A percentile compares a stretch with the other conserved stretches of the same genome.
phyloP scores from a whole-genome alignment of 2,797 vertebrate genomes.

The Argentina silus region DNA sequence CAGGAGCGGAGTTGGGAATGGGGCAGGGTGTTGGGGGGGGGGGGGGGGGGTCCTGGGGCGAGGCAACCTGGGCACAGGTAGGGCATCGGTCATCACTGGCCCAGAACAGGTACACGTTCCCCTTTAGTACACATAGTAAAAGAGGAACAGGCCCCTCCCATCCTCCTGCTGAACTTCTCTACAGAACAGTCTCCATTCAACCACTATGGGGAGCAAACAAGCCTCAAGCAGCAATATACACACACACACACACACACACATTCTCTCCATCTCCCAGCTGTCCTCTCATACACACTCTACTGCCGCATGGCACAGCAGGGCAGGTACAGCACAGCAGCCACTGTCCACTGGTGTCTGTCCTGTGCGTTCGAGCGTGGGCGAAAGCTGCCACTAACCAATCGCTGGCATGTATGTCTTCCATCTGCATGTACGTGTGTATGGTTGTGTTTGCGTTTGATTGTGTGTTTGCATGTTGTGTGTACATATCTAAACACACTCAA shows the following conservation, averaged over 20 bases:
- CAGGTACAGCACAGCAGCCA: background rate
- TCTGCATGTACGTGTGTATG: no score
- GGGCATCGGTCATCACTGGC: background rate
- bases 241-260: constrained; percentile 17
- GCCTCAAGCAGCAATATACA: constrained; percentile 33
- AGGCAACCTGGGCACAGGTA: background rate
- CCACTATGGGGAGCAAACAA: constrained; percentile 4
- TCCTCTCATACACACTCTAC: constrained; percentile 13
- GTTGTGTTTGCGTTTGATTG: no score
- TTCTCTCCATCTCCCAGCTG: constrained; percentile 15
- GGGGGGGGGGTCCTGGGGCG: background rate
- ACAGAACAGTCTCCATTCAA: constrained; percentile 20
- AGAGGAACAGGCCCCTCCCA: background rate
- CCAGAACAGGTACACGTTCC: background rate
- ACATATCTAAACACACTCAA: constrained; percentile 50
- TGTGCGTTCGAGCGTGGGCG: background rate
- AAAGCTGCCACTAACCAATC: no score
- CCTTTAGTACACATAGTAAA: background rate
- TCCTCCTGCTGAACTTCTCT: constrained; percentile 1
- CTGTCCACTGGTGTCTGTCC: constrained; percentile 3
- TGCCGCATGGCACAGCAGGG: background rate
- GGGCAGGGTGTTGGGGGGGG: background rate
- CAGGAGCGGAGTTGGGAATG: background rate
- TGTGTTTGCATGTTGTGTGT: background rate
- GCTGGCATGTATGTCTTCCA: no score